A percentile compares a stretch with the other conserved stretches of the same genome.
These are phyloP conservation scores for Crotalus helleri DNA, from an alignment of 2,113 vertebrate species.

Conservation along the genomic window DNA sequence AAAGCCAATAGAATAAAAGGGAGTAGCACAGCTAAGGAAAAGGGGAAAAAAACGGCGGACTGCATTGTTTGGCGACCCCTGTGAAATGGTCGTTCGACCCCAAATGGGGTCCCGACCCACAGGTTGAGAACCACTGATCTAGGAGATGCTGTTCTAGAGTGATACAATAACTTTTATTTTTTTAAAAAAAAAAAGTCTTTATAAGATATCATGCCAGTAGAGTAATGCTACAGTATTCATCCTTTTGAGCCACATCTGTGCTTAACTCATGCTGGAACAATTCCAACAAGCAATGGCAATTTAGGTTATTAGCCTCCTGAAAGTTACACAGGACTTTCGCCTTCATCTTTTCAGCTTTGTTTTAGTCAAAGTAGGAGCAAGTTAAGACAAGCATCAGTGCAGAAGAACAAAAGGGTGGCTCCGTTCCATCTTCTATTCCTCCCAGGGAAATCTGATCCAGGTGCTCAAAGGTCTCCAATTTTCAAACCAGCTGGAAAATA, in stretches of 20 bases:
- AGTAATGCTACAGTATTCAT: slow-evolving; percentile 20
- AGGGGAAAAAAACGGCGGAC: too few species aligned
- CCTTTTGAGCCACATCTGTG: slow-evolving; percentile 44
- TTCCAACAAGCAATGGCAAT: slow-evolving; percentile 56
- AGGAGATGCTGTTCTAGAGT: neutral
- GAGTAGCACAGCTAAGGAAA: too few species aligned
- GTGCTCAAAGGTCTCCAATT: slow-evolving; percentile 33
- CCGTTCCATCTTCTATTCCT: neutral
- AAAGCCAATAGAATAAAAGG: too few species aligned
- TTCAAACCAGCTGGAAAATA: slow-evolving; percentile 24
- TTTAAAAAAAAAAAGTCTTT: slow-evolving; percentile 36
- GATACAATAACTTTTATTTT: neutral
- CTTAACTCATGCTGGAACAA: slow-evolving; percentile 14
- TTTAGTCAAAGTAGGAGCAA: neutral
- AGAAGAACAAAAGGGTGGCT: accelerated
- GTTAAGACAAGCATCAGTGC: neutral
- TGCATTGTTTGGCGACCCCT: too few species aligned
- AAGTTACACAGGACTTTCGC: slow-evolving; percentile 55
- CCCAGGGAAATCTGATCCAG: slow-evolving; percentile 25
- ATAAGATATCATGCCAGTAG: slow-evolving; percentile 31
- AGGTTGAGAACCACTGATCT: neutral
- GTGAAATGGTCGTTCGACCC: too few species aligned
- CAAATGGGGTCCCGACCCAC: too few species aligned
- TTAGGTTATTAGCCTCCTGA: slow-evolving; percentile 34
- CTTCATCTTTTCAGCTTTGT: slow-evolving; percentile 13